phyloP scores from a whole-genome alignment of 2,888 invertebrate genomes.

The Tholera decimalis region DNA sequence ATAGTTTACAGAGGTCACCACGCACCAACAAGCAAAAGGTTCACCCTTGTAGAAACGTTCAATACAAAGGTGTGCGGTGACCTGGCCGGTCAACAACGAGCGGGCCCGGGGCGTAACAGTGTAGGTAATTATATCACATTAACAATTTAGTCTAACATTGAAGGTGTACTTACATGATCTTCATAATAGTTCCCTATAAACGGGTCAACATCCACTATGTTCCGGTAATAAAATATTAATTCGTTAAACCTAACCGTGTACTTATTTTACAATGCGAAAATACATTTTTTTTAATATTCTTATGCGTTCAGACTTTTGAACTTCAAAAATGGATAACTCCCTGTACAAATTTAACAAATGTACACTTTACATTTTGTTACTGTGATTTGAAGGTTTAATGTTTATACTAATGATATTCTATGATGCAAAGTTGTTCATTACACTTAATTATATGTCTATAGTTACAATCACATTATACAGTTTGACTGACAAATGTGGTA shows the following conservation, averaged over 20 bases:
- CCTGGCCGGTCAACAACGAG: slow-evolving; percentile 63
- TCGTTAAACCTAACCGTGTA: slow-evolving; percentile 89
- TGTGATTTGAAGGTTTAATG: slow-evolving; percentile 89
- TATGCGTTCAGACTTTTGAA: slow-evolving; percentile 90
- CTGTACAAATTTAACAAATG: slow-evolving; percentile 90
- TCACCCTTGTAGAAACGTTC: slow-evolving; percentile 27
- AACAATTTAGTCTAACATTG: slow-evolving; percentile 85
- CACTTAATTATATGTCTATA: slow-evolving; percentile 69
- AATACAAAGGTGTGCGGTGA: slow-evolving; percentile 52
- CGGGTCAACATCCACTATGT: slow-evolving; percentile 86
- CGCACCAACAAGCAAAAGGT: slow-evolving; percentile 54
- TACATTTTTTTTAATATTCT: slow-evolving; percentile 80
- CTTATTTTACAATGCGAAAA: slow-evolving; percentile 90
- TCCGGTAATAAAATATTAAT: slow-evolving; percentile 89
- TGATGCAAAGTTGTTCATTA: slow-evolving; percentile 66
- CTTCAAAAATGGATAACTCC: slow-evolving; percentile 87
- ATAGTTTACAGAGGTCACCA: slow-evolving; percentile 44
- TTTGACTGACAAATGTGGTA: slow-evolving; percentile 71
- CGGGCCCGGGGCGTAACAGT: slow-evolving; percentile 82
- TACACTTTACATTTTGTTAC: slow-evolving; percentile 88
- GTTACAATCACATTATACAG: slow-evolving; percentile 70
- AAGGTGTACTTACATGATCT: slow-evolving; percentile 82
- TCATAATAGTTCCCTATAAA: slow-evolving; percentile 81
- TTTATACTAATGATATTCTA: slow-evolving; percentile 57
- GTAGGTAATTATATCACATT: slow-evolving; percentile 84